Evolutionary conservation across 23 tunicate genomes (phyloP).

Genomic region (Trididemnum miniatum): DNA sequence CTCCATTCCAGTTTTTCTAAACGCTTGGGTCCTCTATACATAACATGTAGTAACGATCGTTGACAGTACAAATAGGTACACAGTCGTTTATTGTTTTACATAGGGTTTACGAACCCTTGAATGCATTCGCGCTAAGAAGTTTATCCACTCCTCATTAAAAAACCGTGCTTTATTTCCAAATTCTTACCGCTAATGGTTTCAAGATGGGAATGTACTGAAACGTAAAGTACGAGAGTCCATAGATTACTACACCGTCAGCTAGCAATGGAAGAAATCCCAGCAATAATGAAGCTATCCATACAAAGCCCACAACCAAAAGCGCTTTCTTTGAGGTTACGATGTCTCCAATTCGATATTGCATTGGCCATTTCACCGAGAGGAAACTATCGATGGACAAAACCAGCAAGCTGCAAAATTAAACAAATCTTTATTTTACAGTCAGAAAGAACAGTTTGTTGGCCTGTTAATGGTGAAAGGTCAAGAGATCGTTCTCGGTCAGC

Average conservation of each 20-base stretch:
- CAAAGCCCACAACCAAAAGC: not conserved
- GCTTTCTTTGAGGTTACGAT: slow-evolving; percentile 69
- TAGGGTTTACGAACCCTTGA: no score
- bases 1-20: no score
- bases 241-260: slow-evolving; percentile 37
- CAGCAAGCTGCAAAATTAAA: slow-evolving; percentile 54
- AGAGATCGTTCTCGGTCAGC: no score
- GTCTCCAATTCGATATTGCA: slow-evolving; percentile 87
- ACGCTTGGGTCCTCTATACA: no score
- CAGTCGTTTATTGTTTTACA: no score
- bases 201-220: slow-evolving; percentile 59
- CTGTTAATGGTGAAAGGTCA: no score
- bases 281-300: slow-evolving; percentile 62
- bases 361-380: slow-evolving; percentile 80
- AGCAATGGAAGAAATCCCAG: slow-evolving; percentile 53
- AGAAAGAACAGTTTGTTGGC: no score
- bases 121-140: no score
- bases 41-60: no score
- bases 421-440: not conserved
- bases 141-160: no score
- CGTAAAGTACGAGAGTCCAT: slow-evolving; percentile 47
- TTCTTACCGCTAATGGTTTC: slow-evolving; percentile 64
- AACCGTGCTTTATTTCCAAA: no score
- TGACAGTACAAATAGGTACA: no score
- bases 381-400: slow-evolving; percentile 76